These are phyloP conservation scores for Temnothorax longispinosus DNA, from an alignment of 1,140 invertebrate genomes.

Conservation along the genomic window DNA sequence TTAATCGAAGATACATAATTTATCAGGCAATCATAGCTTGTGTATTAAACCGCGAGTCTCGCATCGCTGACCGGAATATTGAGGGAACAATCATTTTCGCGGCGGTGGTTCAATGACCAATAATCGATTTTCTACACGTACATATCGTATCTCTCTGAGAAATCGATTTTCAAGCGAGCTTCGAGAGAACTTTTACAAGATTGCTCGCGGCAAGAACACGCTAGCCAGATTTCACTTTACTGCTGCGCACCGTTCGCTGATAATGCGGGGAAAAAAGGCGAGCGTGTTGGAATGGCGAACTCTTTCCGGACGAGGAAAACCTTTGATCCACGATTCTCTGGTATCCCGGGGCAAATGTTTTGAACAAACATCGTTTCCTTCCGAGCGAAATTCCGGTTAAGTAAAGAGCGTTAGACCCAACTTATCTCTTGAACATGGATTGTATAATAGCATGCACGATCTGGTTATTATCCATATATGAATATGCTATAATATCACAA, in stretches of 20 bases:
- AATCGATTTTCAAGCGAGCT: conserved; percentile 55
- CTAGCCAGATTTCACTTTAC: conserved; percentile 63
- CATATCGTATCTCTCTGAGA: conserved; percentile 41
- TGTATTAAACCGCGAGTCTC: conserved; percentile 11
- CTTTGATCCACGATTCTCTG: conserved; percentile 54
- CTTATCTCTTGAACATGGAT: conserved; percentile 19
- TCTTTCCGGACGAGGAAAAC: conserved; percentile 44
- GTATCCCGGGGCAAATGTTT: conserved; percentile 52
- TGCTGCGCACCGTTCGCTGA: conserved; percentile 50
- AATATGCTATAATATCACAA: background rate
- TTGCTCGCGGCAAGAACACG: conserved; percentile 48
- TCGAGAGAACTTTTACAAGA: conserved; percentile 51
- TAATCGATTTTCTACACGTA: conserved; percentile 56
- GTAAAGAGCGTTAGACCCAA: conserved; percentile 31
- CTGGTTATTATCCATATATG: background rate
- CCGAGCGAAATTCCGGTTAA: conserved; percentile 11
- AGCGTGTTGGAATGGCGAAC: conserved; percentile 63
- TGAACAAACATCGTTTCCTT: conserved; percentile 56
- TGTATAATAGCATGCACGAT: conserved; percentile 22
- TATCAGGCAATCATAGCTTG: conserved; percentile 7
- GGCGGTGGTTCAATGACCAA: conserved; percentile 13
- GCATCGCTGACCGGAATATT: conserved; percentile 27
- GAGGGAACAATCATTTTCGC: conserved; percentile 43
- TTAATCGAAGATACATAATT: conserved; percentile 51
- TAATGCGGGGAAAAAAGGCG: conserved; percentile 57